Percentiles rank a stretch among this genome's conserved stretches.
Conservation (phyloP, 2,113 vertebrate species). For the Sebastes schlegelii region DNA sequence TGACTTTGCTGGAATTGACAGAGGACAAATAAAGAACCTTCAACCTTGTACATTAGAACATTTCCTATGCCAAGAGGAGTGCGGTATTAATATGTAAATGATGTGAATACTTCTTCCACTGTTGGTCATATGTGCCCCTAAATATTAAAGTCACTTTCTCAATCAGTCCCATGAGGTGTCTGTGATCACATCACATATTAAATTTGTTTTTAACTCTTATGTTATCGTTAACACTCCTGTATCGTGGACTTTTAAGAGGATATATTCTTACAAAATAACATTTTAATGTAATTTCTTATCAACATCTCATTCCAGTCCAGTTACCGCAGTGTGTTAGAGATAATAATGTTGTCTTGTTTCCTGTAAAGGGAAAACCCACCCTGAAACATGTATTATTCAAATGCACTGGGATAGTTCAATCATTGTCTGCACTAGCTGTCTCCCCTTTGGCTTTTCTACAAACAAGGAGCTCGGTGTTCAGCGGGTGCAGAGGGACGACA, state of each 20-base stretch:
- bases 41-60: too few species aligned
- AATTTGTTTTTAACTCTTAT: not conserved
- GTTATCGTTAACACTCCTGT: not conserved
- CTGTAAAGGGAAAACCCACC: conserved; percentile 36
- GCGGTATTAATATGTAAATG: not conserved
- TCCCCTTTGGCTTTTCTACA: conserved; percentile 18
- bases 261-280: not conserved
- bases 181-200: not conserved
- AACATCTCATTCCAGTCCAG: not conserved
- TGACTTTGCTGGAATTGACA: too few species aligned
- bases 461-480: conserved; percentile 48
- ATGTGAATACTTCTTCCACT: not conserved
- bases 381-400: conserved; percentile 62
- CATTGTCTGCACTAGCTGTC: conserved; percentile 21
- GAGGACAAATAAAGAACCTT: too few species aligned
- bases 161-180: not conserved
- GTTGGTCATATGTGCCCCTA: not conserved
- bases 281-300: not conserved
- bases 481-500: not conserved
- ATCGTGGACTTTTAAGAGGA: not conserved
- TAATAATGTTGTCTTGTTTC: conserved; percentile 24
- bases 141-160: not conserved
- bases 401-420: conserved; percentile 37
- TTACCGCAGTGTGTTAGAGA: not conserved
- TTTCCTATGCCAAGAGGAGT: too few species aligned